phyloP scores from a whole-genome alignment of 2,888 invertebrate genomes.

The Panzeria rudis region DNA sequence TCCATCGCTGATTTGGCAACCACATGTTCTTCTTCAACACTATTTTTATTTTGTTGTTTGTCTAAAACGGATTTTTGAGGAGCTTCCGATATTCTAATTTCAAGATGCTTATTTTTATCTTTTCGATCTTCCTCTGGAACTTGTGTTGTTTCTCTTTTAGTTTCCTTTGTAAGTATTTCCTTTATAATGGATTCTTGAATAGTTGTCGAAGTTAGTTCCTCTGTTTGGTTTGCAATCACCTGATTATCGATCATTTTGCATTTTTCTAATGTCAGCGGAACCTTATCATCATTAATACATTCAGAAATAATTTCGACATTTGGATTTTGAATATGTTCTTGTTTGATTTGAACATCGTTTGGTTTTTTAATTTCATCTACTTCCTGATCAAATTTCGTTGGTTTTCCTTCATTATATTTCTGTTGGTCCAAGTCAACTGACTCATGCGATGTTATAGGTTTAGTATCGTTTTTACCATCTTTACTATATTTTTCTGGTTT shows the following conservation, averaged over 20 bases:
- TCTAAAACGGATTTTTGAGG: background rate
- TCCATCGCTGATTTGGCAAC: background rate
- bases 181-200: background rate
- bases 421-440: background rate
- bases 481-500: background rate
- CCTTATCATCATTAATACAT: background rate
- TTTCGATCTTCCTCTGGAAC: background rate
- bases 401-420: background rate
- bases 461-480: background rate
- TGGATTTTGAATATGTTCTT: background rate
- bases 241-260: background rate
- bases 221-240: background rate
- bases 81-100: background rate
- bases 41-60: background rate
- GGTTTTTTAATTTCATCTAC: background rate
- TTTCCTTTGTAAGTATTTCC: background rate
- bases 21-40: background rate
- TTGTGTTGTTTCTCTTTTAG: background rate
- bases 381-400: background rate
- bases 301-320: background rate
- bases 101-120: background rate
- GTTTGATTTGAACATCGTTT: background rate
- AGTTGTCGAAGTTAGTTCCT: background rate
- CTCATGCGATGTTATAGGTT: background rate
- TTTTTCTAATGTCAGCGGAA: too few relatives aligned